A percentile compares a stretch with the other conserved stretches of the same genome.
Evolutionary conservation across 2,888 invertebrate genomes (phyloP).

Genomic region (Fragum sueziense): DNA sequence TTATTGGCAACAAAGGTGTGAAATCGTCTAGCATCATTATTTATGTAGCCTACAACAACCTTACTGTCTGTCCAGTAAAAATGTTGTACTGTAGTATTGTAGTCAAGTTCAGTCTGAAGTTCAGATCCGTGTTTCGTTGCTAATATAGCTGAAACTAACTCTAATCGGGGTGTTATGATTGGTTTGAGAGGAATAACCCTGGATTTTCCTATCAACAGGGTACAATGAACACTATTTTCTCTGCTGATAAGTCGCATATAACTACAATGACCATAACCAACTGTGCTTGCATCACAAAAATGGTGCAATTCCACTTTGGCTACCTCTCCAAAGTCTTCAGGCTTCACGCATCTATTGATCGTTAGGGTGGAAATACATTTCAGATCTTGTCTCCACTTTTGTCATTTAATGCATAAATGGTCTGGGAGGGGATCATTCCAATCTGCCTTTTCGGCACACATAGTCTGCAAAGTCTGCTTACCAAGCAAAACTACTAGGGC

Average conservation of each 20-base stretch:
- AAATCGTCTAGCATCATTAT: constrained; percentile 33
- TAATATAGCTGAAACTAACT: constrained; percentile 33
- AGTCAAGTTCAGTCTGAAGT: constrained; percentile 29
- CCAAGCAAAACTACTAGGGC: constrained; percentile 52
- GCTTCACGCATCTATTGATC: neutral
- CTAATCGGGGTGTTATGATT: constrained; percentile 37
- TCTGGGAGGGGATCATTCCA: constrained; percentile 58
- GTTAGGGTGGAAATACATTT: neutral
- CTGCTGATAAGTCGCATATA: constrained; percentile 53
- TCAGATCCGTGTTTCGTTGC: constrained; percentile 7
- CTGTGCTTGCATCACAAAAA: constrained; percentile 60
- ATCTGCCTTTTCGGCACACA: constrained; percentile 37
- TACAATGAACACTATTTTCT: constrained; percentile 41
- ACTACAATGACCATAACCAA: constrained; percentile 62
- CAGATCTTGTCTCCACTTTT: neutral
- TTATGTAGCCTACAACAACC: constrained; percentile 30
- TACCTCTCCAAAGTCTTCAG: constrained; percentile 49
- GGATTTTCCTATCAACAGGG: constrained; percentile 58
- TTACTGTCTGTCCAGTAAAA: constrained; percentile 33
- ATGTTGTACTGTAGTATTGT: neutral
- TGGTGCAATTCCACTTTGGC: constrained; percentile 51
- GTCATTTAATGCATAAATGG: neutral
- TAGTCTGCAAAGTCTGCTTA: constrained; percentile 55
- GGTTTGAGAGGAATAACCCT: constrained; percentile 45
- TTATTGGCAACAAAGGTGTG: constrained; percentile 25